These are phyloP conservation scores for Alaudala cheleensis DNA, from an alignment of 2,113 vertebrate genomes.

Conservation along the genomic window DNA sequence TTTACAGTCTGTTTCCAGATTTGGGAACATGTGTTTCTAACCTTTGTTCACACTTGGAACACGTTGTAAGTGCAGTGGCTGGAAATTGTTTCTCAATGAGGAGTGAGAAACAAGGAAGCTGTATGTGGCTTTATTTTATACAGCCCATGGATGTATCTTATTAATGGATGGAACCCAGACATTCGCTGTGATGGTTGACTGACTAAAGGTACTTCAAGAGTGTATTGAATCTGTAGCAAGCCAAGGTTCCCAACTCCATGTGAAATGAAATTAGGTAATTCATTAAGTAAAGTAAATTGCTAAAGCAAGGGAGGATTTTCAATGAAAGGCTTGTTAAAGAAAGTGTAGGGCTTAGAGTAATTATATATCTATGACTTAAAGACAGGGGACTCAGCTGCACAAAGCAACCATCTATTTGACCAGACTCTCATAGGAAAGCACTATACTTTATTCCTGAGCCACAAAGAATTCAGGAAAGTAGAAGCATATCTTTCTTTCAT, in stretches of 20 bases:
- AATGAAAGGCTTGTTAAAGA: neutral
- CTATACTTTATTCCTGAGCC: neutral
- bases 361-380: neutral
- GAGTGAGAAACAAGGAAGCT: neutral
- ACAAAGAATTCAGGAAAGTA: neutral
- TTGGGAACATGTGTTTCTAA: neutral
- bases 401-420: neutral
- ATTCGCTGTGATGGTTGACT: neutral
- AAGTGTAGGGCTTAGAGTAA: neutral
- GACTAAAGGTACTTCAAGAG: neutral
- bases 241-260: neutral
- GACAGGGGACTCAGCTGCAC: neutral
- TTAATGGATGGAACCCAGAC: neutral
- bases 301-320: neutral
- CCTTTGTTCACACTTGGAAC: neutral
- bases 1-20: neutral
- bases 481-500: neutral
- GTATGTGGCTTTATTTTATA: neutral
- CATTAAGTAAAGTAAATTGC: neutral
- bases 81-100: neutral
- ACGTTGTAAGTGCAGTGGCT: neutral
- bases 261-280: slow-evolving; percentile 6
- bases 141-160: neutral
- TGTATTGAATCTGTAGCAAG: neutral
- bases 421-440: neutral